Evolutionary conservation across 1,140 invertebrate species (phyloP), one percentile per base, ranked within the genome.

Genomic region (Zophobas atratus): DNA sequence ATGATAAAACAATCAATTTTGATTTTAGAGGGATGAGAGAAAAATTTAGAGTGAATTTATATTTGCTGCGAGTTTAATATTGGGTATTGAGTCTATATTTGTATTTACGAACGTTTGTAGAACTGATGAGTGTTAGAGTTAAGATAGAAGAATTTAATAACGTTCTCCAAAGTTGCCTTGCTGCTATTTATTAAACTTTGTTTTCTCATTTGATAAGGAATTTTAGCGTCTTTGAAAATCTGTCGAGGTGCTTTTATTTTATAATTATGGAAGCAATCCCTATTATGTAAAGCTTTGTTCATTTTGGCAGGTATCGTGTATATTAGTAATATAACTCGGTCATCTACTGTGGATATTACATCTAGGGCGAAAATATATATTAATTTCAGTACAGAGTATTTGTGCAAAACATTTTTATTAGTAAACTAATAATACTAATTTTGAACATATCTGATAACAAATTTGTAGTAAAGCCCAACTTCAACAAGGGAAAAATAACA

Each of bases 81-180:
- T 39, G 39, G 33, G 60, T 43, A 20, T 20, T 39, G 32, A 43
- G 38, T 67, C 39, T 67, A n/a, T 67, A 43, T 67, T 67, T 67
- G 60, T 67, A 43, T 8, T 67, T 5, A 39, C n/a, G 20, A n/a
- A n/a, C 43, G 39, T 38, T 67, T n/a, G 38, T 41, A 20, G 60
- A 67, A 67, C 41, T 67, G 60, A 67, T 43, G n/a, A 67, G 38
- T 43, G 60, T 67, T 67, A 41, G 43, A 67, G 38, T 67, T 67
- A 39, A 67, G 60, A 67, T 67, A 43, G 39, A 67, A 67, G 60
- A 67, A 67, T 67, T 67, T 67, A 67, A 67, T 67, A 67, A 67
- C 33, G 43, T 67, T 41, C 60, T 41, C 35, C 6, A 34, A n/a
- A 46, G 6, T 67, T 67, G 38, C 60, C 34, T 67, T 34, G 35